phyloP scores from a whole-genome alignment of 2,888 invertebrate genomes.

The Metallyticus violacea region DNA sequence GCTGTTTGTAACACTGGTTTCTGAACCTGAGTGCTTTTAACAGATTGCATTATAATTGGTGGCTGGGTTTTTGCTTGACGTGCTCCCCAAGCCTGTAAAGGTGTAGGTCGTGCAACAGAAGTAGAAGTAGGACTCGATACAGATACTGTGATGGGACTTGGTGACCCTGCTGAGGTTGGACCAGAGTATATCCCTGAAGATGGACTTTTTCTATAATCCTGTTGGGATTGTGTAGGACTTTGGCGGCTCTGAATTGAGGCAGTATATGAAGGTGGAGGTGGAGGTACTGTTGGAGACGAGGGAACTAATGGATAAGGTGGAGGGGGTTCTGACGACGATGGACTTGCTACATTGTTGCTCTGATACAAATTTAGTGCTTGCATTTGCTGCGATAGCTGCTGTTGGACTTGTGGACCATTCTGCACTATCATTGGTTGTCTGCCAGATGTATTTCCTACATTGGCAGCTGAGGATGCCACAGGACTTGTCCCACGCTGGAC shows the following conservation, averaged over 20 bases:
- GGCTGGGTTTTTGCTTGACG: constrained; percentile 86
- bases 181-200: constrained; percentile 85
- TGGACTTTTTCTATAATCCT: constrained; percentile 80
- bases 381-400: constrained; percentile 84
- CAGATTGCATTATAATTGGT: constrained; percentile 95
- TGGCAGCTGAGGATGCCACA: constrained; percentile 51
- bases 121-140: constrained; percentile 59
- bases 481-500: constrained; percentile 69
- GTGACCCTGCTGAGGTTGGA: constrained; percentile 77
- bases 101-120: constrained; percentile 69
- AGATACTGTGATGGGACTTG: constrained; percentile 75
- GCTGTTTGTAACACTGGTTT: constrained; percentile 94
- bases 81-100: constrained; percentile 80
- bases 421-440: constrained; percentile 78
- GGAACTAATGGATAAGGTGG: constrained; percentile 63
- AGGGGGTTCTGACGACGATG: constrained; percentile 61
- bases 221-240: constrained; percentile 76
- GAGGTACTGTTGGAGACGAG: constrained; percentile 58
- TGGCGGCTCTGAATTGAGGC: constrained; percentile 84
- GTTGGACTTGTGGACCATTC: constrained; percentile 77
- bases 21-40: constrained; percentile 92
- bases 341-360: constrained; percentile 48
- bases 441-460: constrained; percentile 48
- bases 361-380: constrained; percentile 80
- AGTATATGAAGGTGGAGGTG: constrained; percentile 81